Evolutionary conservation across 1,140 invertebrate species (phyloP), one percentile per base, ranked within the genome.

Genomic region (Lepeophtheirus salmonis): DNA sequence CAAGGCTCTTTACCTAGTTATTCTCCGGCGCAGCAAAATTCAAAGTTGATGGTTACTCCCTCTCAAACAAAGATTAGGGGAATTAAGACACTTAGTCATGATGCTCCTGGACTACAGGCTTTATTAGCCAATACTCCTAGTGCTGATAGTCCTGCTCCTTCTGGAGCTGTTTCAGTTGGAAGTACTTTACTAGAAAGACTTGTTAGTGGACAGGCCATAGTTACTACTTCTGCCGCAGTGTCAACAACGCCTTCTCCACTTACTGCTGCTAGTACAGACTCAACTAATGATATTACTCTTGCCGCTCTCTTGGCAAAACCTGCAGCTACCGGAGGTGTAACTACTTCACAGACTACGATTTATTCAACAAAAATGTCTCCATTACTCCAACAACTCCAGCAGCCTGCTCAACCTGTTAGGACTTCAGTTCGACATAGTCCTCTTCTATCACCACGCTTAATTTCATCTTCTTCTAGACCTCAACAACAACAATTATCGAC

Each of bases 1-100:
- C 3, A 3, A 6, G 14, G 20, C 20, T 56, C 23, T 41, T 50
- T 53, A 17, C 59, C 59, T 21, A 61, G 50, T 30, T 61, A 61
- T 17, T 55, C 48, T 23, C 59, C 60, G 25, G 59, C 59, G 16
- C 59, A 57, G 25, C n/a, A n/a, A 17, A 61, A 26, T 13, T 54
- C 50, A 21, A 61, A 18, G 21, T 50, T 52, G 20, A n/a, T 18
- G 23, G 23, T 17, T 17, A 21, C 21, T 22, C 30, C 30, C 30
- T 41, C 30, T 41, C 6, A 41, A 41, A n/a, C n/a, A n/a, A n/a
- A n/a, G n/a, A n/a, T n/a, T n/a, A n/a, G n/a, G n/a, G n/a, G n/a
- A n/a, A 41, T 41, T n/a, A 41, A 41, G 30, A 41, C 30, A 10
- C 30, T 41, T 6, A n/a, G 30, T n/a, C 30, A 41, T 41, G 54